Evolutionary conservation across 2,888 invertebrate genomes (phyloP).

Genomic region (Agrotis puta): DNA sequence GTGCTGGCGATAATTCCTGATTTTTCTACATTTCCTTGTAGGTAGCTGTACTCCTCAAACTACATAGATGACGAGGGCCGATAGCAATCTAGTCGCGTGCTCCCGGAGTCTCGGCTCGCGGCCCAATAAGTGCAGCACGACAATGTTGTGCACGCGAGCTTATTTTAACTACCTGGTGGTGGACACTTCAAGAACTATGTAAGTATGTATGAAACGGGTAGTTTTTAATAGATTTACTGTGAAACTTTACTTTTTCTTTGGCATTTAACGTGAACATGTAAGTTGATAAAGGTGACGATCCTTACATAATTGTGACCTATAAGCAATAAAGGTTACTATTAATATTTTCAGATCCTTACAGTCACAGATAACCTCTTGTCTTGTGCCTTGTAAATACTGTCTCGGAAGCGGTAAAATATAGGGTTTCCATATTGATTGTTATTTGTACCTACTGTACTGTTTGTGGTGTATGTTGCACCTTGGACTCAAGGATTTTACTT

Average conservation of each 20-base stretch:
- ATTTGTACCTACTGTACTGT: no score
- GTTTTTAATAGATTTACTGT: not conserved
- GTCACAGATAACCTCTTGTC: no score
- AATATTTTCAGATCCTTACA: not conserved
- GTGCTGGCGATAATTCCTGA: not conserved
- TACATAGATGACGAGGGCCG: conserved; percentile 18
- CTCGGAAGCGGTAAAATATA: no score
- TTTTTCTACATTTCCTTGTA: not conserved
- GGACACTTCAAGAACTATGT: conserved; percentile 24
- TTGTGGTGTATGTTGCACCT: no score
- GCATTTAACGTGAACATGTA: not conserved
- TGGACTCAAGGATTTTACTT: no score
- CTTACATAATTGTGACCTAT: not conserved
- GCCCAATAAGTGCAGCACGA: conserved; percentile 40
- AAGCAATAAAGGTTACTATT: not conserved
- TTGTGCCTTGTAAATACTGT: no score
- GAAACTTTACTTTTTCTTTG: no score
- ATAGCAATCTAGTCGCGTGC: conserved; percentile 28
- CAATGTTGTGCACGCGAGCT: conserved; percentile 40
- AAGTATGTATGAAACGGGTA: not conserved
- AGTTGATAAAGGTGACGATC: not conserved
- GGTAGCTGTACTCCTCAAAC: not conserved
- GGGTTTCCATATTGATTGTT: no score
- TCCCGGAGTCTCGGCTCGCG: not conserved
- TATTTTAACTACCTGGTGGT: conserved; percentile 14